Percentiles rank a stretch among this genome's conserved stretches.
These are phyloP conservation scores for Tethea ocularis DNA, from an alignment of 2,888 invertebrate species.

Conservation along the genomic window DNA sequence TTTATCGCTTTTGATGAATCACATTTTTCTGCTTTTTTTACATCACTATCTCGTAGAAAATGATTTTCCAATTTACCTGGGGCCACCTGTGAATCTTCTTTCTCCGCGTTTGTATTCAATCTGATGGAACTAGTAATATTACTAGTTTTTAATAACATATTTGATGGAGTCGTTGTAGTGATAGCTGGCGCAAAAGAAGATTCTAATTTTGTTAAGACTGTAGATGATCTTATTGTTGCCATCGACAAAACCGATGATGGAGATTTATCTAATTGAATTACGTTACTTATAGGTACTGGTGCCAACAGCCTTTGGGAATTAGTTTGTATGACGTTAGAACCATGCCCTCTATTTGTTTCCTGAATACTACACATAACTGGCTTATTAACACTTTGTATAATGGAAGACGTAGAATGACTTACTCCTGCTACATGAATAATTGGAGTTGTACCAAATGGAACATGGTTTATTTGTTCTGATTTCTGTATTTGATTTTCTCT, in stretches of 20 bases:
- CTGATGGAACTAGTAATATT: slow-evolving; percentile 48
- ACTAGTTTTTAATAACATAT: slow-evolving; percentile 63
- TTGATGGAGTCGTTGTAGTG: slow-evolving; percentile 59
- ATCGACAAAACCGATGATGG: slow-evolving; percentile 69
- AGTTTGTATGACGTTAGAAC: slow-evolving; percentile 70
- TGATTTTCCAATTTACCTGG: slow-evolving; percentile 33
- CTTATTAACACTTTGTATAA: slow-evolving; percentile 66
- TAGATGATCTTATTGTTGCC: slow-evolving; percentile 63
- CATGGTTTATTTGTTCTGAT: slow-evolving; percentile 59
- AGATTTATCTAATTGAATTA: slow-evolving; percentile 68
- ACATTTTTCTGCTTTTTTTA: slow-evolving; percentile 21
- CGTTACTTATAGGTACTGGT: slow-evolving; percentile 58
- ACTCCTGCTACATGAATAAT: slow-evolving; percentile 69
- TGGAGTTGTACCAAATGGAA: slow-evolving; percentile 56
- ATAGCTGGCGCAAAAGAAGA: slow-evolving; percentile 52
- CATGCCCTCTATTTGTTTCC: slow-evolving; percentile 61
- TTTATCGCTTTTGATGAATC: slow-evolving; percentile 15
- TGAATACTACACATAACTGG: slow-evolving; percentile 59
- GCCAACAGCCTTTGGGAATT: slow-evolving; percentile 66
- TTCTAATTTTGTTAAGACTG: slow-evolving; percentile 65
- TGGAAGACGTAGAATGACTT: slow-evolving; percentile 56
- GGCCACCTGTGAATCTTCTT: slow-evolving; percentile 38
- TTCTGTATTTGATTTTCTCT: slow-evolving; percentile 61
- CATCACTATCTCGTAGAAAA: slow-evolving; percentile 26
- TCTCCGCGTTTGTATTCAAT: slow-evolving; percentile 55